Evolutionary conservation across 2,888 invertebrate species (phyloP), one percentile per base, ranked within the genome.

Genomic region (Meganola albula): DNA sequence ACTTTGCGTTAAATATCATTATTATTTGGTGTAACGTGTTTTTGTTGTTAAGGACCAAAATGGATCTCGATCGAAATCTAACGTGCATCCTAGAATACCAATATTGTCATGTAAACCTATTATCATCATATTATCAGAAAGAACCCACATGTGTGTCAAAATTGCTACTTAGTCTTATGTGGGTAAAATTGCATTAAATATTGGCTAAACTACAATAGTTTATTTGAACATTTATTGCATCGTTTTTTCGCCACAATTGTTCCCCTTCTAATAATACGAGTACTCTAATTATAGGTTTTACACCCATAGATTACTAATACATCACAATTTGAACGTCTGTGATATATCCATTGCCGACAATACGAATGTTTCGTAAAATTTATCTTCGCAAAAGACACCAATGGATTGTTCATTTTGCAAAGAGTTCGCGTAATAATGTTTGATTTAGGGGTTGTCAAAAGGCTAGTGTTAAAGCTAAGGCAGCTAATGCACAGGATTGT

Each of bases 201-300:
- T 54, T 56, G 42, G 39, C 44, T 41, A 38, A 44, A 30, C 42
- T 48, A 60, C 56, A 64, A 62, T 61, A 53, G 50, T 50, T 47
- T 51, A 60, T 66, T 62, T 56, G 53, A 52, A 44, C 38, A 37
- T 38, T 29, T 47, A 45, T 48, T 46, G 53, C 62, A 62, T 62
- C 64, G 63, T 57, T 74, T 74, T 75, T 74, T 67, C 63, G 55
- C 74, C 73, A 67, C 75, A 75, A 66, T 64, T 61, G 65, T 66
- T 59, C 66, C 70, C 72, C 74, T 67, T 63, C 40, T 76, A 75
- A 76, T 79, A 74, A 74, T 64, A n/a, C n/a, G n/a, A n/a, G n/a
- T n/a, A 60, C 66, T 65, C 65, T 83, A 83, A 83, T 80, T 75
- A 83, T 80, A 78, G 79, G 80, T 78, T 78, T 77, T 75, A 68